These are phyloP conservation scores for Aurelia coerulea DNA, from an alignment of 30 jellyfish, hydroid and myxozoan genomes.

Conservation along the genomic window DNA sequence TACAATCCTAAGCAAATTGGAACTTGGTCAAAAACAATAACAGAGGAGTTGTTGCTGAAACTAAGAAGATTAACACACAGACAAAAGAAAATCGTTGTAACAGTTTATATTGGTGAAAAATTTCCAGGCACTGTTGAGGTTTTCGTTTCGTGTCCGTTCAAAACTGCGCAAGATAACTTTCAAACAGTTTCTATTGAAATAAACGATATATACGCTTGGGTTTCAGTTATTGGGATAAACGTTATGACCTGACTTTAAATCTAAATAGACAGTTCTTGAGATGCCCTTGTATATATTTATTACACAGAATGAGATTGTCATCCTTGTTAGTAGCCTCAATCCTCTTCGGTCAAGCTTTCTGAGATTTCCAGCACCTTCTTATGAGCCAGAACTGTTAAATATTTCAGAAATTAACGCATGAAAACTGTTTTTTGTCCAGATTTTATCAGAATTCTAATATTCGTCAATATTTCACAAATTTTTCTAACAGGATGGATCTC, in stretches of 20 bases:
- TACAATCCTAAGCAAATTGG: conserved; percentile 55
- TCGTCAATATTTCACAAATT: too few species aligned
- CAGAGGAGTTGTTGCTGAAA: conserved; percentile 51
- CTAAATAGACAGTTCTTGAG: too few species aligned
- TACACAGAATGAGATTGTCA: too few species aligned
- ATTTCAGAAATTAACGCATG: too few species aligned
- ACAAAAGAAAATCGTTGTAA: conserved; percentile 56
- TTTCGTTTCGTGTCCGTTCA: conserved; percentile 51
- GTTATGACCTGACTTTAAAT: not conserved
- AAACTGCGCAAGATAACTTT: conserved; percentile 39
- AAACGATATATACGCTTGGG: conserved; percentile 78
- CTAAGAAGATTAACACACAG: conserved; percentile 43
- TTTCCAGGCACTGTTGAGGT: conserved; percentile 73
- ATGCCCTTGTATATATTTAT: too few species aligned
- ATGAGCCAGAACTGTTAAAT: too few species aligned
- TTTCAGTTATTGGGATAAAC: conserved; percentile 31
- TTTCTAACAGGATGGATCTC: too few species aligned
- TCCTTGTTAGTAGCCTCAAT: too few species aligned
- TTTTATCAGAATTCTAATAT: too few species aligned
- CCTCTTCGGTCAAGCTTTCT: too few species aligned
- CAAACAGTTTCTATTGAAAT: conserved; percentile 59
- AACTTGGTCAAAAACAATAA: conserved; percentile 58
- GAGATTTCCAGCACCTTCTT: too few species aligned
- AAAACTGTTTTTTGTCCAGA: too few species aligned
- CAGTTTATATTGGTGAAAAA: conserved; percentile 71